These are phyloP conservation scores for Lysandra coridon DNA, from an alignment of 2,888 invertebrate genomes.

Conservation along the genomic window DNA sequence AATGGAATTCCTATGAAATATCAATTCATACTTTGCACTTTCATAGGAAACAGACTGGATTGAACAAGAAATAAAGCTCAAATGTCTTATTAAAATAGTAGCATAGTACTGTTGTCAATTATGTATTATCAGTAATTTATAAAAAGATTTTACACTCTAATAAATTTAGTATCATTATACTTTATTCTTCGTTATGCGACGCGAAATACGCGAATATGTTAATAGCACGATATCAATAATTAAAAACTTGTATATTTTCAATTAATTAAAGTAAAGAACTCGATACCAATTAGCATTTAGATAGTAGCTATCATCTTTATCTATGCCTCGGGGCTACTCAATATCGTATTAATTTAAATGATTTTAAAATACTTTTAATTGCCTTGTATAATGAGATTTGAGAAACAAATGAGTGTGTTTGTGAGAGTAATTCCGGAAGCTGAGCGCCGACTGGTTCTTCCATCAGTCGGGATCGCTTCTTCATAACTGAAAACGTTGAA, in stretches of 20 bases:
- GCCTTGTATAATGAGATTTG: slow-evolving; percentile 39
- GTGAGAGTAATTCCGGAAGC: slow-evolving; percentile 76
- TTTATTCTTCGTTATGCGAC: neutral
- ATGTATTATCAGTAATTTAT: slow-evolving; percentile 2
- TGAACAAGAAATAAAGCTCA: no score
- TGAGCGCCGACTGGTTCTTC: slow-evolving; percentile 72
- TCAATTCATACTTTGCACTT: no score
- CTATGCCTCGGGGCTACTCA: slow-evolving; percentile 35
- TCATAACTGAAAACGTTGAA: slow-evolving; percentile 47
- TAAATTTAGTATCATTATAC: neutral
- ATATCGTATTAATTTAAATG: slow-evolving; percentile 37
- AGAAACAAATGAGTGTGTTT: slow-evolving; percentile 47
- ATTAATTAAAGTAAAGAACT: slow-evolving; percentile 33
- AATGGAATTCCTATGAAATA: no score
- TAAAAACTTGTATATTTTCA: slow-evolving; percentile 33
- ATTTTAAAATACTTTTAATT: slow-evolving; percentile 40
- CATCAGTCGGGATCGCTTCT: slow-evolving; percentile 68
- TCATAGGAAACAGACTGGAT: no score
- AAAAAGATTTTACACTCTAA: neutral
- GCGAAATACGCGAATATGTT: slow-evolving; percentile 13
- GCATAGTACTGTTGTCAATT: neutral
- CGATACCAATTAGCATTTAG: slow-evolving; percentile 37
- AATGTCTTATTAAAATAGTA: neutral
- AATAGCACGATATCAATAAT: slow-evolving; percentile 25
- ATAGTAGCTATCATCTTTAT: slow-evolving; percentile 32